These are phyloP conservation scores for Sarcophaga subvicina DNA, from an alignment of 2,888 invertebrate species.

Conservation along the genomic window DNA sequence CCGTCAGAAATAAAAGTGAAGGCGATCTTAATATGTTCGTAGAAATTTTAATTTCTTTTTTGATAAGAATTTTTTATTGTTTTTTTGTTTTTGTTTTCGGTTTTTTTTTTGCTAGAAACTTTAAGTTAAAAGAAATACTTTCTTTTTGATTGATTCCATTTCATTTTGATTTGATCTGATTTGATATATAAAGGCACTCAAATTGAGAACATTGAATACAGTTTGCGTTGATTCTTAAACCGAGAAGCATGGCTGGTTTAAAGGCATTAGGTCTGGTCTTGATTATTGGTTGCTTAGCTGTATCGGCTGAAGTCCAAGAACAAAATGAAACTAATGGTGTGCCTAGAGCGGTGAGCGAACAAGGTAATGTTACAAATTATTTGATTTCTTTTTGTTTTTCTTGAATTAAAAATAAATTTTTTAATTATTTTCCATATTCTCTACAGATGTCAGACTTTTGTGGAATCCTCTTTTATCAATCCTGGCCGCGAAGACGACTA, in stretches of 20 bases:
- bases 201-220: not conserved
- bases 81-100: not conserved
- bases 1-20: not conserved
- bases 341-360: not conserved
- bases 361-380: not conserved
- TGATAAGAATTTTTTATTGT: not conserved
- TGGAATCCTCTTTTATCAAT: not conserved
- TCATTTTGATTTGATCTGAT: not conserved
- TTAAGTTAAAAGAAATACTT: not conserved
- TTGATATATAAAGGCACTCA: not conserved
- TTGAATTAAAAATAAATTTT: not conserved
- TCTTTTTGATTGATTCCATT: not conserved
- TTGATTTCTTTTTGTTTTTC: not conserved
- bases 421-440: not conserved
- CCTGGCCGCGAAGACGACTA: not conserved
- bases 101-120: not conserved
- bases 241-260: slow-evolving; percentile 4
- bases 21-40: not conserved
- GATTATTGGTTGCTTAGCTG: not conserved
- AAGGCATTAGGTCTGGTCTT: not conserved
- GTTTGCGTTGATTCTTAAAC: not conserved
- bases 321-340: not conserved
- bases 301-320: not conserved
- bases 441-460: not conserved
- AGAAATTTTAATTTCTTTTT: not conserved